Evolutionary conservation across 53 echinoderm and acorn worm genomes (phyloP).

Genomic region (Patiria pectinifera): DNA sequence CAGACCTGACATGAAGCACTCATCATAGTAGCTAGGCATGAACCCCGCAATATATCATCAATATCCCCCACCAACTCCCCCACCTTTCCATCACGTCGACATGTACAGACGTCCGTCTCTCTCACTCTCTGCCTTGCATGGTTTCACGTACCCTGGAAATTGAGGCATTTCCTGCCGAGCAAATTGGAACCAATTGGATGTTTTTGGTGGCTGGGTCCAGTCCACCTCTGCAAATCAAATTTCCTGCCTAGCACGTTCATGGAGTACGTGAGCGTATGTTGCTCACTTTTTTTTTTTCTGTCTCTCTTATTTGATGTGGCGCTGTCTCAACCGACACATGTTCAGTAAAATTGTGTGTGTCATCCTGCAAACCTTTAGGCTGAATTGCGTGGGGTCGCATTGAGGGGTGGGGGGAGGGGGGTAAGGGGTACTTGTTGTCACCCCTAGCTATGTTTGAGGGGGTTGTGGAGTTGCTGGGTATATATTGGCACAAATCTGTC

Average conservation of each 20-base stretch:
- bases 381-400: not conserved
- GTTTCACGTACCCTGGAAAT: constrained; percentile 67
- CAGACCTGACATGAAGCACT: constrained; percentile 20
- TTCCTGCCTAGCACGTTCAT: constrained; percentile 51
- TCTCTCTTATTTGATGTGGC: not conserved
- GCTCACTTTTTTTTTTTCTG: not conserved
- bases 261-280: constrained; percentile 25
- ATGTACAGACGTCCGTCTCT: constrained; percentile 19
- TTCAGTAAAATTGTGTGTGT: not conserved
- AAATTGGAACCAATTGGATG: constrained; percentile 57
- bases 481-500: constrained; percentile 43
- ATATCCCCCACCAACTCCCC: not conserved
- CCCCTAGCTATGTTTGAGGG: constrained; percentile 25
- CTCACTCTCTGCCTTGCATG: constrained; percentile 42
- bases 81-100: not conserved
- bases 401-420: not conserved
- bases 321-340: not conserved
- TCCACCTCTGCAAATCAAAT: constrained; percentile 63
- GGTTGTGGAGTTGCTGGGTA: constrained; percentile 5
- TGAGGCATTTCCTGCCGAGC: constrained; percentile 62
- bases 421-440: not conserved
- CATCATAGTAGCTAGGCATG: constrained; percentile 7
- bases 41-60: constrained; percentile 9
- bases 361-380: not conserved
- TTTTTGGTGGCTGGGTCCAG: constrained; percentile 45